Conservation (phyloP, 2,888 invertebrate genomes). For the Liodrosophila aerea region DNA sequence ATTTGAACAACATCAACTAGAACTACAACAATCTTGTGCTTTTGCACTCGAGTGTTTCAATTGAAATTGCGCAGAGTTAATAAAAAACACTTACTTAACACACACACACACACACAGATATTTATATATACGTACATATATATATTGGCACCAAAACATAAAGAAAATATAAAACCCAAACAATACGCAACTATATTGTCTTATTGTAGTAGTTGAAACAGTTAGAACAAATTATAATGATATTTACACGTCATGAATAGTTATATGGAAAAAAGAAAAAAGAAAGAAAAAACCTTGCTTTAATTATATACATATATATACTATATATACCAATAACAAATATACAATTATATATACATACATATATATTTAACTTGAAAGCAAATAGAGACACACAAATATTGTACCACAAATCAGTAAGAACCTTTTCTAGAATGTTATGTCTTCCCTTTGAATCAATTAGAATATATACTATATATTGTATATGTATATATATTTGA, state of each 20-base stretch:
- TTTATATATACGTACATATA: conserved; percentile 38
- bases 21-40: conserved; percentile 42
- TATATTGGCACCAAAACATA: conserved; percentile 67
- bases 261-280: conserved; percentile 24
- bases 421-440: conserved; percentile 78
- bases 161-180: conserved; percentile 35
- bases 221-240: conserved; percentile 62
- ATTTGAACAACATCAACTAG: conserved; percentile 12
- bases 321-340: conserved; percentile 51
- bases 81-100: conserved; percentile 21
- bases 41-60: conserved; percentile 43
- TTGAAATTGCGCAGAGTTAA: conserved; percentile 26
- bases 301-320: conserved; percentile 46
- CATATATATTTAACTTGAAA: conserved; percentile 30
- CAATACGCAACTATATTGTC: conserved; percentile 51
- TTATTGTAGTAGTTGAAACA: conserved; percentile 64
- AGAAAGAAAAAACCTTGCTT: conserved; percentile 34
- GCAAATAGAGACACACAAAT: conserved; percentile 33
- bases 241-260: conserved; percentile 68
- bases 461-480: conserved; percentile 32
- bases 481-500: conserved; percentile 1
- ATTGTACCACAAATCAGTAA: conserved; percentile 61
- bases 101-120: conserved; percentile 28
- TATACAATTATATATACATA: conserved; percentile 55
- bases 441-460: conserved; percentile 76